These are phyloP conservation scores for Nemopilema nomurai DNA, from an alignment of 30 jellyfish, hydroid and myxozoan species.

Conservation along the genomic window DNA sequence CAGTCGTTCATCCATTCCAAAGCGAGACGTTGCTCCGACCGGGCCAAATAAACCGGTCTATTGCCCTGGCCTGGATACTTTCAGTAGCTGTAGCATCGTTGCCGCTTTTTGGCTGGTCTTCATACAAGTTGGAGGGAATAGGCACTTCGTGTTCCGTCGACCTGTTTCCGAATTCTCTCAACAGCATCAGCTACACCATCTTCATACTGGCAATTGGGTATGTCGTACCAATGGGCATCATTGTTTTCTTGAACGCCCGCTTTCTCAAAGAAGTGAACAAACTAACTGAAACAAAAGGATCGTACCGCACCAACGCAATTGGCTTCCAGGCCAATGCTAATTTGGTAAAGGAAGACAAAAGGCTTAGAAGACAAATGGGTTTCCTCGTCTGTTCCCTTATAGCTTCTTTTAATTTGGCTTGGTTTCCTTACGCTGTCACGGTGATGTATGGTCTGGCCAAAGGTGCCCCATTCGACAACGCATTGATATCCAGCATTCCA, in stretches of 20 bases:
- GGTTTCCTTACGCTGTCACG: slow-evolving; percentile 55
- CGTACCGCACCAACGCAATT: neutral
- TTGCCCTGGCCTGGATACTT: slow-evolving; percentile 31
- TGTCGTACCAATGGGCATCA: slow-evolving; percentile 21
- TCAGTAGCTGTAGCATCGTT: neutral
- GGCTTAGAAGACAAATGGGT: slow-evolving; percentile 13
- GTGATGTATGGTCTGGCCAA: neutral
- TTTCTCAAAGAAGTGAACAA: slow-evolving; percentile 32
- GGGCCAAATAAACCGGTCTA: neutral
- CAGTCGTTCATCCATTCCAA: slow-evolving; percentile 47
- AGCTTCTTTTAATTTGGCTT: slow-evolving; percentile 20
- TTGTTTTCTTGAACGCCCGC: slow-evolving; percentile 9
- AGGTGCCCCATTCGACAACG: slow-evolving; percentile 8
- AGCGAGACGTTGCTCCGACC: slow-evolving; percentile 1
- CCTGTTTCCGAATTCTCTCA: neutral
- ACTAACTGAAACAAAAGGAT: neutral
- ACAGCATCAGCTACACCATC: slow-evolving; percentile 23
- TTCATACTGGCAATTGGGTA: slow-evolving; percentile 31
- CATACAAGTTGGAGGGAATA: slow-evolving; percentile 34
- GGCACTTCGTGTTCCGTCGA: slow-evolving; percentile 52
- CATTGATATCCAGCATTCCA: slow-evolving; percentile 12
- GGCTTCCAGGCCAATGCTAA: neutral
- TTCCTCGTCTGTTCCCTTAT: slow-evolving; percentile 19
- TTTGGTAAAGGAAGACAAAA: neutral
- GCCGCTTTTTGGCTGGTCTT: slow-evolving; percentile 55